Evolutionary conservation across 1,140 invertebrate species (phyloP), one percentile per base, ranked within the genome.

Genomic region (Drosophila pallidifrons): DNA sequence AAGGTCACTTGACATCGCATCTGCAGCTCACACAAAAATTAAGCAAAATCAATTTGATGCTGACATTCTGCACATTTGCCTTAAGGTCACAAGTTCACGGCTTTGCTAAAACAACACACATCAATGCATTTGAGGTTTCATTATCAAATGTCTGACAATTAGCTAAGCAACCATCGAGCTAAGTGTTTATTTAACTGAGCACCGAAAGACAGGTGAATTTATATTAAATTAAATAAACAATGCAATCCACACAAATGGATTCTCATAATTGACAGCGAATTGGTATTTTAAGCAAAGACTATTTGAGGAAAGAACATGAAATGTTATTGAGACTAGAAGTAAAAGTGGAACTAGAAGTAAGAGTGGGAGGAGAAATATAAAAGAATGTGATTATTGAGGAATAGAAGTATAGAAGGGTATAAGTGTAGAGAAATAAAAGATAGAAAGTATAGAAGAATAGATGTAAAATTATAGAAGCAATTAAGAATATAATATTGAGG

Each of bases 81-180:
- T 16, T 25, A 57, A 57, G 35, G 54, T 57, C 16, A 57, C 13
- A 57, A 41, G 54, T 32, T 35, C 28, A 54, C 47, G 20, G 47
- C 3, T 11, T 10, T 49, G 47, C 20, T 7, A 6, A 32, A 52
- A 52, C 32, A 32, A 52, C 20, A 52, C 11, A 52, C 25, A 32
- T 32, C 11, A 30, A 52, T 32, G 3, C 1, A 35, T n/a, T 15
- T 8, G 30, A 54, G 5, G 41, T 43, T 43, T 32, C 30, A n/a
- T 32, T 54, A 4, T 3, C 7, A 54, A 54, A 32, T 8, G 51
- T 28, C 51, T 35, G 28, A 15, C 13, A 54, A 54, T 32, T 54
- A 54, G 30, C 30, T 15, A 16, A 35, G 51, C 30, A 54, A 54
- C 4, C n/a, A n/a, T n/a, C 15, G 5, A 35, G 30, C n/a, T 54